Evolutionary conservation across 64 coral and sea anemone genomes (phyloP).

Genomic region (Montipora efflorescens): DNA sequence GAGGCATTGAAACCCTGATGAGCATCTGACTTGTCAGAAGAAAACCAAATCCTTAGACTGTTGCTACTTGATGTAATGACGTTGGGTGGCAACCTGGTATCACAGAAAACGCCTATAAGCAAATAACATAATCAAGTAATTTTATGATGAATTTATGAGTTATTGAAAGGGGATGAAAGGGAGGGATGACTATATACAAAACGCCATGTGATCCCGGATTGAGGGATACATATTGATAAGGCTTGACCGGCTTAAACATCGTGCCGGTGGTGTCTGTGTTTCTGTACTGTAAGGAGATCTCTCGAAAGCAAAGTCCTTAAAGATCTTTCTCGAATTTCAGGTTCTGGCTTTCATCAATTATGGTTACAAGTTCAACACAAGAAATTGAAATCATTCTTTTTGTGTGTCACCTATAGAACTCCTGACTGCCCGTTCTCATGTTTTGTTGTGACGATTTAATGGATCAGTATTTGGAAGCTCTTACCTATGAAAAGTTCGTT

Average conservation of each 20-base stretch:
- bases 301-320: too few species aligned
- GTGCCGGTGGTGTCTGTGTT: too few species aligned
- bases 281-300: too few species aligned
- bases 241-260: too few species aligned
- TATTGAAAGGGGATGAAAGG: too few species aligned
- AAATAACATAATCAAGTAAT: background rate
- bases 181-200: too few species aligned
- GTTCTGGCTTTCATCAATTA: background rate
- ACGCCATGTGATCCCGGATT: too few species aligned
- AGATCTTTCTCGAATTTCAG: too few species aligned
- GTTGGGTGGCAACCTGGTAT: background rate
- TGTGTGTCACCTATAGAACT: constrained; percentile 34
- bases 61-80: constrained; percentile 67
- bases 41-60: constrained; percentile 58
- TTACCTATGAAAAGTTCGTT: constrained; percentile 20
- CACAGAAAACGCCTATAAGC: constrained; percentile 17
- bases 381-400: background rate
- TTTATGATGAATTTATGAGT: background rate
- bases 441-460: constrained; percentile 36
- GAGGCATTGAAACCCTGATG: constrained; percentile 54
- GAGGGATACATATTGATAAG: too few species aligned
- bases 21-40: constrained; percentile 24
- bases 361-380: constrained; percentile 41
- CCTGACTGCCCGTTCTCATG: constrained; percentile 33
- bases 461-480: constrained; percentile 10